Base-by-base conservation (phyloP, 2,797 vertebrate species). In the Onychomys torridus region DNA sequence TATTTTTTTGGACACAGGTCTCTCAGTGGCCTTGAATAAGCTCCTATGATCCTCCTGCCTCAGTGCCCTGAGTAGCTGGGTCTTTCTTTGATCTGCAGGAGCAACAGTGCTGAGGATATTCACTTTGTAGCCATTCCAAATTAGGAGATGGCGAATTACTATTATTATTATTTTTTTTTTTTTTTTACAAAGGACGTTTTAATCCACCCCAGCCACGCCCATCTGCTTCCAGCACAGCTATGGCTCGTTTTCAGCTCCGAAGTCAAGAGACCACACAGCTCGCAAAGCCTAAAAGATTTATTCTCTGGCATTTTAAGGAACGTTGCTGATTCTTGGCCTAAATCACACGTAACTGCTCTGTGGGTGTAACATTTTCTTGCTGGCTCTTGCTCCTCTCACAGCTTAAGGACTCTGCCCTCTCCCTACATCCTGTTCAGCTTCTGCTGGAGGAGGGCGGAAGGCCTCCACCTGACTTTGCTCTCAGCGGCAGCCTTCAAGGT, bases 171-270 rank as follows among this genome's bases (percentile, higher is more conserved):
- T n/a, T n/a, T n/a, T n/a, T n/a, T n/a, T n/a, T 57, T 87, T 12
- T 32, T 75, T 59, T 59, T 37, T 37, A 43, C n/a, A 71, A 89
- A 76, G 25, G 21, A 94, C 84, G 46, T 83, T n/a, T 92, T 79
- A 57, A 0, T 52, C 14, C 12, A 77, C 86, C 34, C 83, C 16
- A 71, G 29, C 11, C 65, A 90, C 5, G 17, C 25, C 49, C 25
- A 11, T 5, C 21, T 40, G 17, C 85, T 91, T 85, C 46, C 17
- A 23, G 29, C 43, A 55, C 37, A 23, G 63, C 55, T 25, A n/a
- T 5, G 9, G 10, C 23, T 23, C 46, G 8, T 52, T 89, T 52
- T 76, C 25, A 37, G 23, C 27, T 43, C 32, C 5, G 69, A 55
- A 34, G 6, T n/a, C 49, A 90, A 90, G 40, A 96, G 49, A 73